Evolutionary conservation across 23 tunicate genomes (phyloP).

Genomic region (Halocynthia roretzi): DNA sequence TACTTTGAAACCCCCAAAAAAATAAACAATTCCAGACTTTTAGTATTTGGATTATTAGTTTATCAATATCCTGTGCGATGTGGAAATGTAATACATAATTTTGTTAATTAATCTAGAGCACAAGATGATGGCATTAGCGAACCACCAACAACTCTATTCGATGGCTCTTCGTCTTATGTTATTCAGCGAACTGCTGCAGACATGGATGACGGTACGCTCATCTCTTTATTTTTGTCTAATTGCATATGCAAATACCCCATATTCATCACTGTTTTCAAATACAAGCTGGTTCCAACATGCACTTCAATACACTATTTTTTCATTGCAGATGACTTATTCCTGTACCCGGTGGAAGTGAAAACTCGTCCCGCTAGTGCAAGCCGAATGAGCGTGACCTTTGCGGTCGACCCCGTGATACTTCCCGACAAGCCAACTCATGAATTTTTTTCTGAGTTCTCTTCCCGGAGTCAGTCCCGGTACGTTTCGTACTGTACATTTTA

Average conservation of each 20-base stretch:
- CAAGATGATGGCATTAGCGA: slow-evolving; percentile 5
- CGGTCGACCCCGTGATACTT: slow-evolving; percentile 71
- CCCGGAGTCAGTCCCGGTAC: slow-evolving; percentile 79
- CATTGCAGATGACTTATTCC: slow-evolving; percentile 33
- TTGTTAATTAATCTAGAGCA: neutral
- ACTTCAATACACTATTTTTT: neutral
- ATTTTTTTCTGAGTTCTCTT: slow-evolving; percentile 77
- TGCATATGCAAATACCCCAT: neutral
- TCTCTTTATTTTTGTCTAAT: neutral
- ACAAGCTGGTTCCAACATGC: neutral
- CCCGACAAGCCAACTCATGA: slow-evolving; percentile 73
- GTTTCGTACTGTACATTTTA: neutral
- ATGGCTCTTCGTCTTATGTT: slow-evolving; percentile 5
- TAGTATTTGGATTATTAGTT: too few species aligned
- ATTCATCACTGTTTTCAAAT: too few species aligned
- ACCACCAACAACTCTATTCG: neutral
- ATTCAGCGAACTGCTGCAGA: slow-evolving; percentile 5
- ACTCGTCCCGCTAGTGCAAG: slow-evolving; percentile 73
- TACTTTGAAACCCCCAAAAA: too few species aligned
- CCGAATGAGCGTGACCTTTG: slow-evolving; percentile 87
- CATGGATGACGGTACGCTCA: slow-evolving; percentile 15
- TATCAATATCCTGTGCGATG: too few species aligned
- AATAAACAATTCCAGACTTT: too few species aligned
- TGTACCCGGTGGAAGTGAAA: slow-evolving; percentile 69
- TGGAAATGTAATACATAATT: too few species aligned